A percentile compares a stretch with the other conserved stretches of the same genome.
phyloP scores from a whole-genome alignment of 2,888 invertebrate genomes.

The Macrosiphum euphorbiae region DNA sequence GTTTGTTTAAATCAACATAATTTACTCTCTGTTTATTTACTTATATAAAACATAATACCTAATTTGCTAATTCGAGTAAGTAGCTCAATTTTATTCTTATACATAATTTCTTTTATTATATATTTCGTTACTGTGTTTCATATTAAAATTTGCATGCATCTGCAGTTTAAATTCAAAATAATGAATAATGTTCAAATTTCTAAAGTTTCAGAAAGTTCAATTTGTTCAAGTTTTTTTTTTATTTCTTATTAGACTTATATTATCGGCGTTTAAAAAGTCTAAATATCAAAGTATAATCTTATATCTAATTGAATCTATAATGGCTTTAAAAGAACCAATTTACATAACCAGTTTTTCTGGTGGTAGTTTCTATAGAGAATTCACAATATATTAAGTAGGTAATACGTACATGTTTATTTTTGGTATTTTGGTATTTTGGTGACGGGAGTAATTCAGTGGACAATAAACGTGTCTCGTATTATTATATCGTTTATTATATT shows the following conservation, averaged over 20 bases:
- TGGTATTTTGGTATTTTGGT: no score
- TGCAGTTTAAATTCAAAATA: background rate
- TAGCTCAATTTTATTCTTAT: background rate
- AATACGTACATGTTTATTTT: no score
- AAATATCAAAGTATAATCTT: background rate
- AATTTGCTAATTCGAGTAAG: background rate
- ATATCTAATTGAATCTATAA: background rate
- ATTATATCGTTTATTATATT: background rate
- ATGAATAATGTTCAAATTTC: background rate
- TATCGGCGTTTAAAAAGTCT: background rate
- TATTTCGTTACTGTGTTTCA: background rate
- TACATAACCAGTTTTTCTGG: constrained; percentile 16
- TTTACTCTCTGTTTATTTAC: background rate
- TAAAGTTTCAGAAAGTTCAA: background rate
- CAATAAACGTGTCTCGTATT: background rate
- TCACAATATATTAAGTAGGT: no score
- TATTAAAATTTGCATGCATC: background rate
- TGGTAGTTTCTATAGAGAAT: background rate
- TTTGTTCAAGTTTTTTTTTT: constrained; percentile 12
- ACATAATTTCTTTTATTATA: background rate
- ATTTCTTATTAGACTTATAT: background rate
- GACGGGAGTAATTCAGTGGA: constrained; percentile 15
- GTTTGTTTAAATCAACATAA: background rate
- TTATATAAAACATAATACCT: background rate
- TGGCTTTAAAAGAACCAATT: background rate